Evolutionary conservation across 2,113 vertebrate species (phyloP).

Genomic region (Speoplatyrhinus poulsoni): DNA sequence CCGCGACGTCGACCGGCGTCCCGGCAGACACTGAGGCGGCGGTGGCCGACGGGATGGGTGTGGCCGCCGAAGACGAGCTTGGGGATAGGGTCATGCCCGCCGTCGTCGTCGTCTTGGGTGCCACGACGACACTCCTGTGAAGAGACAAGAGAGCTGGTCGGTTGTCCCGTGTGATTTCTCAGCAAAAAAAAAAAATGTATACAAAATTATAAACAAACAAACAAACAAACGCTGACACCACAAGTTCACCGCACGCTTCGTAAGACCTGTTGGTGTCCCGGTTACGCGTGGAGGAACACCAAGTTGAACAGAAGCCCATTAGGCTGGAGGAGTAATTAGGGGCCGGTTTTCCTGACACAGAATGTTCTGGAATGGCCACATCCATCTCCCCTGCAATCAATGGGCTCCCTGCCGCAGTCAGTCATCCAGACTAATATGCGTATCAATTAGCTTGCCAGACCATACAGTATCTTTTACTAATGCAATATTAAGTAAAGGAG

Average conservation of each 20-base stretch:
- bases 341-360: constrained; percentile 33
- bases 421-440: constrained; percentile 13
- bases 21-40: constrained; percentile 56
- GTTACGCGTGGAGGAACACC: not conserved
- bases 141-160: constrained; percentile 7
- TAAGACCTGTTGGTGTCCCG: constrained; percentile 2
- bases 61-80: constrained; percentile 45
- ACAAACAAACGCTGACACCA: not conserved
- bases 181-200: too few species aligned
- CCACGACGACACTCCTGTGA: constrained; percentile 89
- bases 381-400: constrained; percentile 46
- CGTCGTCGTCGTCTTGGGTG: constrained; percentile 85
- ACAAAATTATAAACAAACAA: too few species aligned
- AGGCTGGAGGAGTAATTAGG: constrained; percentile 32
- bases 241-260: constrained; percentile 2
- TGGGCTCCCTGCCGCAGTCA: constrained; percentile 28
- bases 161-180: too few species aligned
- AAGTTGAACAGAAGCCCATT: constrained; percentile 14
- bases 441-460: constrained; percentile 7
- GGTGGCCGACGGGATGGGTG: constrained; percentile 63
- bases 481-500: not conserved
- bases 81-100: constrained; percentile 43
- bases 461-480: not conserved
- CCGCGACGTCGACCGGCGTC: constrained; percentile 80
- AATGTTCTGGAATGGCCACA: constrained; percentile 46